These are phyloP conservation scores for Amphipoea lucens DNA, from an alignment of 2,888 invertebrate species.

Conservation along the genomic window DNA sequence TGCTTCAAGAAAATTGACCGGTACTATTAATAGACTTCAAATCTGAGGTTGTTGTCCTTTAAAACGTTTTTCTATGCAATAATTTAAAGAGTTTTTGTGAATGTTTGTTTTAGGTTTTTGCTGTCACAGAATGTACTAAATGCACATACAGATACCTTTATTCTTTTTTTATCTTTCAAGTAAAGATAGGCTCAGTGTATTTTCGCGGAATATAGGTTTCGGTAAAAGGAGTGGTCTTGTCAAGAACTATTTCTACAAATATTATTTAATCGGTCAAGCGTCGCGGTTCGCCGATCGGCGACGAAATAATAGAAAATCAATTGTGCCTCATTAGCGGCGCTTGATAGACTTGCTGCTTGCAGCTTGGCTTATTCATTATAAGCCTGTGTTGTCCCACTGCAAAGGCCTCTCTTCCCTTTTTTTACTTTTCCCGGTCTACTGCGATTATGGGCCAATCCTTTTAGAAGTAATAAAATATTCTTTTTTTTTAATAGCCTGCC, in stretches of 20 bases:
- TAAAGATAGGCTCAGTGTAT: neutral
- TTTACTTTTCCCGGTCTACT: neutral
- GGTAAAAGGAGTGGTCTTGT: neutral
- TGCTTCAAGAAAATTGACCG: slow-evolving; percentile 29
- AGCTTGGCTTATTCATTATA: neutral
- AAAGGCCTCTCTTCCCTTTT: neutral
- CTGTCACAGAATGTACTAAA: neutral
- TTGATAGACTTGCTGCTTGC: too few relatives aligned
- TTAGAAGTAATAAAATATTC: neutral
- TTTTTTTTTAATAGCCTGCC: too few relatives aligned
- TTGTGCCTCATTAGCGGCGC: too few relatives aligned
- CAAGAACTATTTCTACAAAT: neutral
- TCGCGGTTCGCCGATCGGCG: too few relatives aligned
- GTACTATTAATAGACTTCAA: neutral
- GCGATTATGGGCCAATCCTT: too few relatives aligned
- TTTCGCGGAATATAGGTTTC: neutral
- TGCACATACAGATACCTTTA: neutral
- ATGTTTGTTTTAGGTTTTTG: neutral
- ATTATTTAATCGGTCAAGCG: too few relatives aligned
- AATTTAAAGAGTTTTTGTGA: neutral
- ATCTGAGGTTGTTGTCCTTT: neutral
- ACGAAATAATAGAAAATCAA: too few relatives aligned
- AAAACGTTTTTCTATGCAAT: neutral
- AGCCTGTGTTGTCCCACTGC: neutral
- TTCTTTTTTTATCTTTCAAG: neutral